Evolutionary conservation across 64 coral and sea anemone genomes (phyloP), one percentile per base, ranked within the genome.

Genomic region (Actinia tenebrosa): DNA sequence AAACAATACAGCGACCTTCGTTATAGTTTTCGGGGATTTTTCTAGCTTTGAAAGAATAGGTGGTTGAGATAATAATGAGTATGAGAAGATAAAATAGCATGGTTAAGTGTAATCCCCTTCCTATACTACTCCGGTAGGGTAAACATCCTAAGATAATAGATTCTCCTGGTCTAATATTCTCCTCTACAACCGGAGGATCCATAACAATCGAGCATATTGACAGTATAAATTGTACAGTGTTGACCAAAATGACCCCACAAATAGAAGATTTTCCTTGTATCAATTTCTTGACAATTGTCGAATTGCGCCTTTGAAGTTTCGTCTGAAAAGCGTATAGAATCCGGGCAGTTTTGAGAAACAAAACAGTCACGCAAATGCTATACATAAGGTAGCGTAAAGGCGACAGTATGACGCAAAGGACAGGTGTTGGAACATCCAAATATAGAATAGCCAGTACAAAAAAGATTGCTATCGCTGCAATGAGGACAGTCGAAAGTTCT

Each of bases 1-100:
- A 86, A 15, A 43, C 64, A 19, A 86, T 90, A n/a, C 89, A 44
- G 3, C 84, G 68, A 19, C 63, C 89, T 60, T 90, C 80, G 66
- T 72, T 85, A 42, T 82, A 90, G 82, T 86, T 78, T 90, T 90
- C 89, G 5, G 89, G 89, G 10, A 90, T 78, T 17, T 90, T 90
- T 45, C 89, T 86, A 1, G 83, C 66, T 72, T 58, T 90, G 53
- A 85, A 90, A 10, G 83, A 56, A 79, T 56, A 90, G 11, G 64
- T 71, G 7, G 83, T 72, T 18, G 58, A 90, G 5, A 90, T 9
- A 17, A 56, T 11, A 26, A 72, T 16, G 1, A 77, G 45, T 0
- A 71, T 3, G 4, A 90, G 15, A 20, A 85, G 50, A 64, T 90
- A 90, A 6, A 30, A 16, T 16, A 53, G 14, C 16, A 43, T 84